Base-by-base conservation (phyloP, 2,797 vertebrate genomes). In the Setipinna tenuifilis region DNA sequence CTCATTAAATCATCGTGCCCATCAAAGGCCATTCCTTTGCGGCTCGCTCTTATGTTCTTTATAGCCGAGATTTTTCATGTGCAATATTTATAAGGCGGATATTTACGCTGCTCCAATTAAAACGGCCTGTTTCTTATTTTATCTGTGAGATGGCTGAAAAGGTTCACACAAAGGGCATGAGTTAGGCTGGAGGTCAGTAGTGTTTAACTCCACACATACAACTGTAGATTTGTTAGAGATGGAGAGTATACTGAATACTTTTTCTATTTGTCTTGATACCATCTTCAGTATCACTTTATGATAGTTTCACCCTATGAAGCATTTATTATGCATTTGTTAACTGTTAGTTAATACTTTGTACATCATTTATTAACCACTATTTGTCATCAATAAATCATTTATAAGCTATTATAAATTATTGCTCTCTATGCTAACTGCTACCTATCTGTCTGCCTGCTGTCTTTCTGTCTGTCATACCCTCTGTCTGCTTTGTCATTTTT, bases 51-150 rank as follows among this genome's bases (percentile, higher is more conserved):
- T 65, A 28, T 65, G 1, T 71, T 71, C 31, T 28, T 14, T 71
- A 25, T 71, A 25, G 62, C 12, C 11, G 4, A 65, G 23, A 28
- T 71, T 71, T 71, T 71, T 25, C 65, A 35, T 17, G 65, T 71
- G 65, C 65, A 31, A n/a, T 31, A 71, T 71, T 71, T 71, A 71
- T 71, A 25, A 71, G 31, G 65, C 65, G 31, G 31, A 71, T 71
- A 28, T 71, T 71, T 31, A 31, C 65, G 17, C 31, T 71, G 12
- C 3, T 31, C 65, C 65, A 71, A 71, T 71, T 71, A 71, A 71
- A 31, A 25, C 65, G 16, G 62, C 23, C 3, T 28, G 2, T 71
- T 71, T 71, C 12, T 71, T 31, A 12, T 31, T 71, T 71, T 41
- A 5, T 71, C 65, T 28, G 31, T 16, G 28, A 35, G 12, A 25